phyloP scores from a whole-genome alignment of 2,113 vertebrate genomes.

The Cinclus cinclus region DNA sequence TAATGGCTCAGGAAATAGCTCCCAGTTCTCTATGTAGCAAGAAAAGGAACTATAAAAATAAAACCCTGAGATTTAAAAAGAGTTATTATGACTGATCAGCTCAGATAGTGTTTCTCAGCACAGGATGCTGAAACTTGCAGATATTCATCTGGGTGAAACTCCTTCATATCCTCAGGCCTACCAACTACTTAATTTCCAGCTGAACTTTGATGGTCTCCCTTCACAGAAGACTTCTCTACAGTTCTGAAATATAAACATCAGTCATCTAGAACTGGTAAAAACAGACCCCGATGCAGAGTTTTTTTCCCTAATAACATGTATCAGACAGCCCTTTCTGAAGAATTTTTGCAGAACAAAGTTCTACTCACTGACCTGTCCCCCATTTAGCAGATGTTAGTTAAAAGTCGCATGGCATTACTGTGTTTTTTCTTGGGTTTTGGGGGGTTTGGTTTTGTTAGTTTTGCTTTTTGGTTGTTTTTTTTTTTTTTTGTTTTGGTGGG shows the following conservation, averaged over 20 bases:
- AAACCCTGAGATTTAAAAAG: not conserved
- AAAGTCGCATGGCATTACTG: not conserved
- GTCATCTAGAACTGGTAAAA: not conserved
- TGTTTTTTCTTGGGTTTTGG: not conserved
- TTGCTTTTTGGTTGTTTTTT: not conserved
- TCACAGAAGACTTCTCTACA: not conserved
- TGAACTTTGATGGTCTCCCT: not conserved
- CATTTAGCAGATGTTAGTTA: not conserved
- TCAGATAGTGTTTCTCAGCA: not conserved
- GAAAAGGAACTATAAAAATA: slow-evolving; percentile 20
- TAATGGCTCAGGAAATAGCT: not conserved
- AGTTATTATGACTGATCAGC: slow-evolving; percentile 1
- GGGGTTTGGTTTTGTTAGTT: not conserved
- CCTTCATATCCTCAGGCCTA: not conserved
- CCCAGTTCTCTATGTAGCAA: not conserved
- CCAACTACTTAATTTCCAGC: not conserved
- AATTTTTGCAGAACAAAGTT: not conserved
- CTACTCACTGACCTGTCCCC: not conserved
- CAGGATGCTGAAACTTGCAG: not conserved
- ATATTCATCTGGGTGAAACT: not conserved
- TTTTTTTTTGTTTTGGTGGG: not conserved
- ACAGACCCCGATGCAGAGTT: fast-evolving
- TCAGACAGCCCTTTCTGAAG: not conserved
- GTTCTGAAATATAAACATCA: not conserved
- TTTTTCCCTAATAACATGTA: not conserved